Percentiles rank a stretch among this genome's conserved stretches.
Evolutionary conservation across 2,113 vertebrate genomes (phyloP).

Genomic region (Trochalopteron elliotii): DNA sequence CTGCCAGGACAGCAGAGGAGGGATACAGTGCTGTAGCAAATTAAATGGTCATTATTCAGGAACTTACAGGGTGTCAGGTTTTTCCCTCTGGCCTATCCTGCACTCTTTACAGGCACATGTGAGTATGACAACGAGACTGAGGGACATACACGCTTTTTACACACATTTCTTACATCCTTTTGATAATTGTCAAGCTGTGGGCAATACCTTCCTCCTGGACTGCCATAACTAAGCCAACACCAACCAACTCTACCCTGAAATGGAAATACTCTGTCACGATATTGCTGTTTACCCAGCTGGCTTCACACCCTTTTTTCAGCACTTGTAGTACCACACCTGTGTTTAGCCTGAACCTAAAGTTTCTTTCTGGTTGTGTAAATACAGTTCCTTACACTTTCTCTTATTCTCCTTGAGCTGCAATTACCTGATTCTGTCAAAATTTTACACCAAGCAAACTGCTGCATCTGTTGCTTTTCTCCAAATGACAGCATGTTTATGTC

Average conservation of each 20-base stretch:
- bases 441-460: background rate
- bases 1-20: background rate
- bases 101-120: background rate
- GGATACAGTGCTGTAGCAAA: background rate
- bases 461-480: background rate
- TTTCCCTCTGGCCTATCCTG: background rate
- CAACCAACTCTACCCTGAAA: background rate
- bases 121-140: background rate
- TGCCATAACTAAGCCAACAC: background rate
- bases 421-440: background rate
- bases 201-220: background rate
- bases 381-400: background rate
- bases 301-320: background rate
- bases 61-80: background rate
- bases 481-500: background rate
- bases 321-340: background rate
- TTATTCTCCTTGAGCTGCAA: background rate
- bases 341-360: background rate
- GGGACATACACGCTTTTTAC: background rate
- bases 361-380: background rate
- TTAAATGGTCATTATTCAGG: fast-evolving
- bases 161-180: background rate
- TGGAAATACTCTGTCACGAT: fast-evolving
- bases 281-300: background rate
- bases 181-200: background rate